Evolutionary conservation across 1,140 invertebrate genomes (phyloP).

Genomic region (Diabrotica undecimpunctata): DNA sequence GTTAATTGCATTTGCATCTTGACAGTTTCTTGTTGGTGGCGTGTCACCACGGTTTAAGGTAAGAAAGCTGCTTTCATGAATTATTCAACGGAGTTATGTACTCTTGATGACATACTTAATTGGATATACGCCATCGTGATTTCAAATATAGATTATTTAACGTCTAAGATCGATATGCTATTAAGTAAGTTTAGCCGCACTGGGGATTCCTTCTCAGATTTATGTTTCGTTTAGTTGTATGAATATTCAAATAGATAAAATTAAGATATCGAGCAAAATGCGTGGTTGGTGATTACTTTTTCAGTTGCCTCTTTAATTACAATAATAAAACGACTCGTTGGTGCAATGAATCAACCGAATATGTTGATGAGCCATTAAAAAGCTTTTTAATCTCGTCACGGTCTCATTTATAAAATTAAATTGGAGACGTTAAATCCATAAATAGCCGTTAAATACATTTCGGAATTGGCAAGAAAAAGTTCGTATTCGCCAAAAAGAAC

Average conservation of each 20-base stretch:
- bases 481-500: no score
- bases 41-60: slow-evolving; percentile 44
- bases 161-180: slow-evolving; percentile 17
- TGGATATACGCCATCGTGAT: slow-evolving; percentile 25
- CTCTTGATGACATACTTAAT: slow-evolving; percentile 20
- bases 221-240: slow-evolving; percentile 20
- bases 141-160: slow-evolving; percentile 24
- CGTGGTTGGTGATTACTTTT: slow-evolving; percentile 3
- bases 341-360: background rate
- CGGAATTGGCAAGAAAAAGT: no score
- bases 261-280: slow-evolving; percentile 9
- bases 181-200: slow-evolving; percentile 9
- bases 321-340: background rate
- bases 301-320: slow-evolving; percentile 1
- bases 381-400: slow-evolving; percentile 2
- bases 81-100: slow-evolving; percentile 35
- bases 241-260: slow-evolving; percentile 20
- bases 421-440: no score
- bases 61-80: slow-evolving; percentile 44
- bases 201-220: slow-evolving; percentile 15
- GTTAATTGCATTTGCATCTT: slow-evolving; percentile 47
- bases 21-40: slow-evolving; percentile 45
- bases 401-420: background rate
- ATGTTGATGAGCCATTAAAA: background rate
- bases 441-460: no score